Conservation (phyloP, 1,140 invertebrate genomes). For the Aphis gossypii region DNA sequence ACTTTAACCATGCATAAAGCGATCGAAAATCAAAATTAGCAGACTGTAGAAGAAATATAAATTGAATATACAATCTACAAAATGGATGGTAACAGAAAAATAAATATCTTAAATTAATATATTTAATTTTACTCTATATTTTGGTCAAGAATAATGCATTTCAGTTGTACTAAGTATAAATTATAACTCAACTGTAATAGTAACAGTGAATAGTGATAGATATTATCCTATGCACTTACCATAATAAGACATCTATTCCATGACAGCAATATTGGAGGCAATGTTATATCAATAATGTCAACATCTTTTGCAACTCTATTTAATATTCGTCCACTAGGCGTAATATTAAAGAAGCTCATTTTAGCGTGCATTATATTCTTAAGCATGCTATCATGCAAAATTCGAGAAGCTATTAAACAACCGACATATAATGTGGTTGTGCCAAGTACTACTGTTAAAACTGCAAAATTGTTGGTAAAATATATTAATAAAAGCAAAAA, state of each 20-base stretch:
- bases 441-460: slow-evolving; percentile 50
- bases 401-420: slow-evolving; percentile 69
- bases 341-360: slow-evolving; percentile 79
- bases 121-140: background rate
- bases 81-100: background rate
- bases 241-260: slow-evolving; percentile 57
- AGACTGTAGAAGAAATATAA: background rate
- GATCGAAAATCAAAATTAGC: background rate
- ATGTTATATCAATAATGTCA: slow-evolving; percentile 71
- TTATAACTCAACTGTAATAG: background rate
- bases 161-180: slow-evolving; percentile 17
- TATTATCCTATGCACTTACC: slow-evolving; percentile 58
- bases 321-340: slow-evolving; percentile 76
- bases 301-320: slow-evolving; percentile 79
- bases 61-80: background rate
- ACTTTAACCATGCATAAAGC: slow-evolving; percentile 16
- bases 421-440: slow-evolving; percentile 64
- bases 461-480: slow-evolving; percentile 55
- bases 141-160: slow-evolving; percentile 60
- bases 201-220: background rate
- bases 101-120: background rate
- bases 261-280: slow-evolving; percentile 59
- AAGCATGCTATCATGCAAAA: slow-evolving; percentile 71
- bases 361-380: slow-evolving; percentile 71
- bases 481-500: slow-evolving; percentile 54